Percentiles rank a stretch among this genome's conserved stretches.
These are phyloP conservation scores for Seira sanloemensis DNA, from an alignment of 2,888 invertebrate species.

Conservation along the genomic window DNA sequence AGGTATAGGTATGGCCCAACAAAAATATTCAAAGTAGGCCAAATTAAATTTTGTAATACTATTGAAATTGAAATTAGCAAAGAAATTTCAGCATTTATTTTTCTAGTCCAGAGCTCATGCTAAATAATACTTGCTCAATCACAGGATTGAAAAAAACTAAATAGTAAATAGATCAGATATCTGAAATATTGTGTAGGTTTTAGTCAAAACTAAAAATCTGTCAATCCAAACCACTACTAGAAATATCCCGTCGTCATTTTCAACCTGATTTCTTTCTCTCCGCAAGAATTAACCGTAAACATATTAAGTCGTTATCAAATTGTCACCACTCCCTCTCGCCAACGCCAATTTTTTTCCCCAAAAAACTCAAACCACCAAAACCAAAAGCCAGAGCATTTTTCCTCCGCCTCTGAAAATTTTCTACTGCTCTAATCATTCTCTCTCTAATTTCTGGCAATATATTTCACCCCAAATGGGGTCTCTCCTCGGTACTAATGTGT, in stretches of 20 bases:
- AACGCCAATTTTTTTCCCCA: conserved; percentile 15
- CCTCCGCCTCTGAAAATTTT: background rate
- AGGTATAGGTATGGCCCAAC: too few species aligned
- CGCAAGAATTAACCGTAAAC: background rate
- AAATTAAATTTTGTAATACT: too few species aligned
- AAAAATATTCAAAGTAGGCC: too few species aligned
- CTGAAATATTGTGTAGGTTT: too few species aligned
- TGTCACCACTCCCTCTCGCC: background rate
- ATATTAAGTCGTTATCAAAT: background rate
- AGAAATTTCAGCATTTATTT: too few species aligned
- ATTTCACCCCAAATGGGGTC: background rate
- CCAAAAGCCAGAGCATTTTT: conserved; percentile 12
- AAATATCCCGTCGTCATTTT: background rate
- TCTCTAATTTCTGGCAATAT: background rate
- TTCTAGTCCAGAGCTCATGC: too few species aligned
- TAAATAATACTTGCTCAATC: too few species aligned
- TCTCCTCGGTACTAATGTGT: background rate
- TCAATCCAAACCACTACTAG: too few species aligned
- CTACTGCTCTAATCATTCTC: background rate
- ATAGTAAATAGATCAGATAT: too few species aligned
- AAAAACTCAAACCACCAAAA: background rate
- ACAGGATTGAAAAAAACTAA: too few species aligned
- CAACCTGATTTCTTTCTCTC: background rate
- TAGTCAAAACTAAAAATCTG: too few species aligned
- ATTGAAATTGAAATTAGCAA: too few species aligned